Percentiles rank a stretch among this genome's conserved stretches.
These are phyloP conservation scores for Bubalus kerabau DNA, from an alignment of 2,113 vertebrate species.

Conservation along the genomic window DNA sequence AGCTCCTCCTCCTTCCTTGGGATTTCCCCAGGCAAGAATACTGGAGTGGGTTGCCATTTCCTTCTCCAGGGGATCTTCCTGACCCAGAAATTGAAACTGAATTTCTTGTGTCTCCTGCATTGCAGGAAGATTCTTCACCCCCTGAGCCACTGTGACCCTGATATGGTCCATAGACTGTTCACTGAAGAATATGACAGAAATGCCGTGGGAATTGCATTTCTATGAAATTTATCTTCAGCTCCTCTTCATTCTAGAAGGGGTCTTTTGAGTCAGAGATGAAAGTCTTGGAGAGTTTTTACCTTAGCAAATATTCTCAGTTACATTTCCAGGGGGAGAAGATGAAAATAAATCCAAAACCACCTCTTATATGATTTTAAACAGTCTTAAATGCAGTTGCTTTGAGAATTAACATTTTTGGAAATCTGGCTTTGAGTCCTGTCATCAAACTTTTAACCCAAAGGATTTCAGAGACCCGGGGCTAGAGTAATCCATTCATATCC, in stretches of 20 bases:
- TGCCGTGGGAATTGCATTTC: not conserved
- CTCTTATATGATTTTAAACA: not conserved
- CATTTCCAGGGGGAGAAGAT: not conserved
- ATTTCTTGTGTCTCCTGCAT: not conserved
- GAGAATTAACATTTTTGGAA: not conserved
- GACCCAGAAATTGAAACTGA: not conserved
- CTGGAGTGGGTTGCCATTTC: not conserved
- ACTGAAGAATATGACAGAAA: not conserved
- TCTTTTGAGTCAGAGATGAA: not conserved
- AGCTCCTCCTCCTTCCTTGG: not conserved
- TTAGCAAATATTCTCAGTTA: not conserved
- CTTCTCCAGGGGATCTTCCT: not conserved
- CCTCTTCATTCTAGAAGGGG: not conserved
- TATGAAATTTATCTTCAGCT: not conserved
- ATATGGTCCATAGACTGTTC: not conserved
- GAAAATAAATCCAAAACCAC: not conserved
- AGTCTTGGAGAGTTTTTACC: not conserved
- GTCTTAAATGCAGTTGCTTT: not conserved
- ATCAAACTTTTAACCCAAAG: not conserved
- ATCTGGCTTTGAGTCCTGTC: not conserved
- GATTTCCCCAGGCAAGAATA: not conserved
- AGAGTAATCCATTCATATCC: not conserved
- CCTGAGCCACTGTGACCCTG: not conserved
- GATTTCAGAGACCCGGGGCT: not conserved
- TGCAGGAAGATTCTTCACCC: not conserved